Evolutionary conservation across 2,888 invertebrate species (phyloP).

Genomic region (Didymodactylos carnosus): DNA sequence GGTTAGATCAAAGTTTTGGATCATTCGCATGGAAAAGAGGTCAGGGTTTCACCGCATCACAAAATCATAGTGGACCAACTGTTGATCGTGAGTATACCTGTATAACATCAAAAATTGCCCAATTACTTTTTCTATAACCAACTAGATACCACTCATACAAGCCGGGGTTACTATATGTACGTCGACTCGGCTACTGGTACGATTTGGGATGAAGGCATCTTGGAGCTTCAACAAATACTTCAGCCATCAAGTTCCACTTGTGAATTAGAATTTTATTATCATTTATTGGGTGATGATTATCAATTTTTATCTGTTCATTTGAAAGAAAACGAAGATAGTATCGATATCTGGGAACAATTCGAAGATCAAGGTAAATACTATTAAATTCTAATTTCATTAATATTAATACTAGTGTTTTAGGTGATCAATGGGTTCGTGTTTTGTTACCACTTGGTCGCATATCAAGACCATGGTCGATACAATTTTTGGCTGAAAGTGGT

Average conservation of each 20-base stretch:
- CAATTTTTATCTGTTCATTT: neutral
- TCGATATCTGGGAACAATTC: neutral
- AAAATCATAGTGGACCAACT: neutral
- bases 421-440: neutral
- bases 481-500: neutral
- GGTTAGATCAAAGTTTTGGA: neutral
- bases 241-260: conserved; percentile 5
- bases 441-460: conserved; percentile 2
- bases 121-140: neutral
- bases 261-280: conserved; percentile 8
- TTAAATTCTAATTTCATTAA: too few species aligned
- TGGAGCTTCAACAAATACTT: neutral
- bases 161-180: conserved; percentile 8
- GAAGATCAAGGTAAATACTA: too few species aligned
- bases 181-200: neutral
- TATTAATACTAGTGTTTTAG: too few species aligned
- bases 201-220: neutral
- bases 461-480: neutral
- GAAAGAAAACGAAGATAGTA: neutral
- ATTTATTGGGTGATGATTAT: conserved; percentile 6
- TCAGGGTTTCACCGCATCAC: neutral
- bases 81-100: neutral
- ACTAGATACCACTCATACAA: neutral
- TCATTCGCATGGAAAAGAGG: neutral
- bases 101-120: neutral